Evolutionary conservation across 2,888 invertebrate species (phyloP).

Genomic region (Acronicta alni): DNA sequence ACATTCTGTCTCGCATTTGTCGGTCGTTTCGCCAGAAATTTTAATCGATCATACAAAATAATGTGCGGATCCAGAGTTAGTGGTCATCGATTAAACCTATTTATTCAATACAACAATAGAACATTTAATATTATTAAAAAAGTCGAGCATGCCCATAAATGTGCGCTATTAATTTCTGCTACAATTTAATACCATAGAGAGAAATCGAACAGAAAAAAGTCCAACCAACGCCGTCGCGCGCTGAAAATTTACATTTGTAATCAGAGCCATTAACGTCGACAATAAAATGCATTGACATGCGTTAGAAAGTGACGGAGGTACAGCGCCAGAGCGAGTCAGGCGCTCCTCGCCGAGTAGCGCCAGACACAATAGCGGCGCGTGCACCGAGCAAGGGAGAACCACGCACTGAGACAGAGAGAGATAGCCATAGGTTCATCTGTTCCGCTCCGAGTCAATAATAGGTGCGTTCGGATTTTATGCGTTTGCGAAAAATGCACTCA

Average conservation of each 20-base stretch:
- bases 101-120: constrained; percentile 57
- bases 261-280: constrained; percentile 88
- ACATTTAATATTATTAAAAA: constrained; percentile 58
- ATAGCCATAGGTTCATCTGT: constrained; percentile 62
- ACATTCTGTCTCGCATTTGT: constrained; percentile 6
- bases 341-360: constrained; percentile 73
- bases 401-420: constrained; percentile 68
- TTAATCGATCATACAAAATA: constrained; percentile 20
- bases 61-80: constrained; percentile 24
- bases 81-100: constrained; percentile 40
- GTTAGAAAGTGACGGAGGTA: constrained; percentile 75
- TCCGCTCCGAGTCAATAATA: constrained; percentile 78
- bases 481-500: constrained; percentile 85
- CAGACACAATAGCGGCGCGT: constrained; percentile 88
- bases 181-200: constrained; percentile 85
- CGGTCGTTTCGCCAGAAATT: constrained; percentile 11
- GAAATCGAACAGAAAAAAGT: constrained; percentile 82
- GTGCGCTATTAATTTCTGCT: constrained; percentile 75
- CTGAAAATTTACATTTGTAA: constrained; percentile 89
- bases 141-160: constrained; percentile 60
- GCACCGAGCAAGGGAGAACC: constrained; percentile 75
- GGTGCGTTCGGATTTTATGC: constrained; percentile 85
- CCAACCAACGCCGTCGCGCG: constrained; percentile 84
- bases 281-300: constrained; percentile 88
- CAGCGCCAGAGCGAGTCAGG: constrained; percentile 69